phyloP scores from a whole-genome alignment of 2,888 invertebrate species.

The Abrostola tripartita region DNA sequence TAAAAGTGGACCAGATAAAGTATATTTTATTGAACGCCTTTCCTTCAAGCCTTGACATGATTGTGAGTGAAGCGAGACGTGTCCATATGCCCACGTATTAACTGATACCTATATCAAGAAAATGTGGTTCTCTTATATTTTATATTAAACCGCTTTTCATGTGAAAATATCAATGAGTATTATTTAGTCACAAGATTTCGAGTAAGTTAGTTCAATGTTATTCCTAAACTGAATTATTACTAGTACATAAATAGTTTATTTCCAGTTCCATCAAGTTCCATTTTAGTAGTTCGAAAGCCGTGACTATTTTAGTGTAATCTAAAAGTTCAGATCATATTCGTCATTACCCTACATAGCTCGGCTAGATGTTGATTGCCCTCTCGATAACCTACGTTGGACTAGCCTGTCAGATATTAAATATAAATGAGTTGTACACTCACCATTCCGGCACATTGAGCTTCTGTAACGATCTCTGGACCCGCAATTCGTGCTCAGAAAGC shows the following conservation, averaged over 20 bases:
- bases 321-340: conserved; percentile 47
- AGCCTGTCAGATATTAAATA: conserved; percentile 25
- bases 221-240: conserved; percentile 11
- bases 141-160: too few species aligned
- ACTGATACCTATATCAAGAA: conserved; percentile 22
- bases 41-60: conserved; percentile 65
- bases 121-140: conserved; percentile 4
- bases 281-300: conserved; percentile 32
- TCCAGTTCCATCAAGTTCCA: conserved; percentile 16
- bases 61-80: conserved; percentile 57
- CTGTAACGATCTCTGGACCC: conserved; percentile 97
- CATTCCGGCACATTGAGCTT: conserved; percentile 98
- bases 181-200: conserved; percentile 9
- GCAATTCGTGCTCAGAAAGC: conserved; percentile 97
- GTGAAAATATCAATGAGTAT: not conserved
- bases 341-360: conserved; percentile 48
- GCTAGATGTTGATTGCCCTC: conserved; percentile 46
- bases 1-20: conserved; percentile 38
- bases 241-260: conserved; percentile 6
- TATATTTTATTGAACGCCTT: conserved; percentile 60
- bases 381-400: conserved; percentile 45
- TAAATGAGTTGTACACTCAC: conserved; percentile 82
- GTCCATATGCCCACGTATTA: conserved; percentile 32
- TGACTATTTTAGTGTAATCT: conserved; percentile 42
- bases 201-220: conserved; percentile 20